These are phyloP conservation scores for Acronicta aceris DNA, from an alignment of 2,888 invertebrate genomes.

Conservation along the genomic window DNA sequence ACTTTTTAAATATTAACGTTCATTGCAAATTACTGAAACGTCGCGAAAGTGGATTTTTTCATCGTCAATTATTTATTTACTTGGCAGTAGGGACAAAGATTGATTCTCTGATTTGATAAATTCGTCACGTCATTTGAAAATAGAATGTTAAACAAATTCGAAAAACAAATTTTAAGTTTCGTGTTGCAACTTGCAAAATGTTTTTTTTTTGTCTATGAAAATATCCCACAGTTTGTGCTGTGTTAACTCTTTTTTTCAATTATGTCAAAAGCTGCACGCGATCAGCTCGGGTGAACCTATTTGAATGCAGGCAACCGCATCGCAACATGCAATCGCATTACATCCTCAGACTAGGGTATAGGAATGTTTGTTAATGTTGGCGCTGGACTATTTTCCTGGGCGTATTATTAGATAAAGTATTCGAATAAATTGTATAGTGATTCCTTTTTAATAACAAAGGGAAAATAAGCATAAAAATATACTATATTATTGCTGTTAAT, in stretches of 20 bases:
- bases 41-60: constrained; percentile 28
- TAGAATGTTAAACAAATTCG: too few species aligned
- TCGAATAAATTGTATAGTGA: too few species aligned
- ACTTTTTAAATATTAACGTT: constrained; percentile 47
- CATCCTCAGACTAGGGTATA: constrained; percentile 5
- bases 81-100: not conserved
- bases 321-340: constrained; percentile 39
- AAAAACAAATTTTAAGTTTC: not conserved
- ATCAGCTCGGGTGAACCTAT: constrained; percentile 14
- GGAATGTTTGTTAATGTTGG: too few species aligned
- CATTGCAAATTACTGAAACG: constrained; percentile 25
- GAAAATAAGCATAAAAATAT: too few species aligned
- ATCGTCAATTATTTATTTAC: constrained; percentile 16
- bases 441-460: too few species aligned
- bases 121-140: too few species aligned
- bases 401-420: too few species aligned
- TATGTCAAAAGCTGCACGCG: constrained; percentile 29
- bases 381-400: too few species aligned
- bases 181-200: too few species aligned
- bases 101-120: not conserved
- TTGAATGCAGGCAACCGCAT: constrained; percentile 35
- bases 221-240: constrained; percentile 1
- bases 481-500: too few species aligned
- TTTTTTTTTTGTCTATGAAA: not conserved
- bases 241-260: constrained; percentile 16